A percentile compares a stretch with the other conserved stretches of the same genome.
These are phyloP conservation scores for Crypturellus undulatus DNA, from an alignment of 2,113 vertebrate species.

Conservation along the genomic window DNA sequence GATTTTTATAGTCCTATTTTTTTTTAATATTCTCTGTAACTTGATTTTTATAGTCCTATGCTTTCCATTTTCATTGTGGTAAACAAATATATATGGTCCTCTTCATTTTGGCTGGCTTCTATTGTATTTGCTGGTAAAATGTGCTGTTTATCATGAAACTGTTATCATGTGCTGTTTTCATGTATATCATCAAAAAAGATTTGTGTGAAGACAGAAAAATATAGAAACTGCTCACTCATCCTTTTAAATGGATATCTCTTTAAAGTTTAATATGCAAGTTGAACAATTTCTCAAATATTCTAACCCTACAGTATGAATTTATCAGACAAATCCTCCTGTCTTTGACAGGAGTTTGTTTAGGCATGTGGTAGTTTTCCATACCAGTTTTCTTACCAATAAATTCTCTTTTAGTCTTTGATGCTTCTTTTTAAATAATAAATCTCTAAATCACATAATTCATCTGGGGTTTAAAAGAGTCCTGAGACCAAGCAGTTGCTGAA, in stretches of 20 bases:
- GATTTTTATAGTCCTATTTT: no score
- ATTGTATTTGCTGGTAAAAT: neutral
- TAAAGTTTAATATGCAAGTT: neutral
- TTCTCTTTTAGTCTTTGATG: neutral
- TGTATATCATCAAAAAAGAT: neutral
- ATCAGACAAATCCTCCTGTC: rapidly evolving
- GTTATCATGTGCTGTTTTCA: no score
- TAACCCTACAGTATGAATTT: neutral
- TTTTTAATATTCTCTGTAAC: neutral
- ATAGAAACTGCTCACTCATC: neutral
- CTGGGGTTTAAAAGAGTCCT: no score
- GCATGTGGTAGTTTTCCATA: neutral
- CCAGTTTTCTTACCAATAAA: rapidly evolving
- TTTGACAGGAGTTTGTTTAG: neutral
- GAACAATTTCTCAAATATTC: neutral
- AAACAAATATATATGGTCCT: neutral
- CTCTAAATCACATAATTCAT: rapidly evolving
- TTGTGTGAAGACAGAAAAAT: neutral
- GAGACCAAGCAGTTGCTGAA: neutral
- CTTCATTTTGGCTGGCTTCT: neutral
- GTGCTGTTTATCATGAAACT: neutral
- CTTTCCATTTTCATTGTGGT: neutral
- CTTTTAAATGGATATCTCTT: neutral
- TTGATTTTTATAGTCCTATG: neutral
- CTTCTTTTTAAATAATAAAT: neutral